Evolutionary conservation across 2,888 invertebrate genomes (phyloP), one percentile per base, ranked within the genome.

Genomic region (Cheilosia grossa): DNA sequence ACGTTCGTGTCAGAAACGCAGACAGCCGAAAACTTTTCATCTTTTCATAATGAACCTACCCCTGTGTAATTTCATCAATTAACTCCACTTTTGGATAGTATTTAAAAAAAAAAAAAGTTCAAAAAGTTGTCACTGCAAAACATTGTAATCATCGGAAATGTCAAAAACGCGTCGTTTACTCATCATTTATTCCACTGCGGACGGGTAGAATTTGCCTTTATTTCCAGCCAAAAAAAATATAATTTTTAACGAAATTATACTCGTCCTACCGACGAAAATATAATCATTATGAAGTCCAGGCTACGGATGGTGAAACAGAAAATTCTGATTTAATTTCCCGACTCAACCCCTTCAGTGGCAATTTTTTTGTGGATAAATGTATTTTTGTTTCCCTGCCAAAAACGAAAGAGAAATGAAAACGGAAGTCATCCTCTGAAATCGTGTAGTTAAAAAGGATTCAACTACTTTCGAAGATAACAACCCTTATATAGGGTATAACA

Each of bases 91-190:
- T 59, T 53, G 64, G 70, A 66, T 74, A 70, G 66, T 66, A 74
- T 79, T 80, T 70, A 24, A 53, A 63, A 56, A 54, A 6, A 27
- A 27, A 53, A 21, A 54, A 5, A 13, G 33, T 21, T 56, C 63
- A 51, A 63, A 53, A 19, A 54, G 44, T 21, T 75, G 6, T 70
- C 56, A 37, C 44, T 80, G 85, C 30, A 75, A 81, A 85, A 77
- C 66, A 80, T 81, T 85, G 85, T 85, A 85, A 85, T 81, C 85
- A 85, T 81, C 81, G 85, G 61, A 77, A 85, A 85, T 85, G 85
- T 85, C 85, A 81, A 67, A 77, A 85, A 81, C 58, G 81, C 81
- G 77, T 77, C 85, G 85, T 77, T 80, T 80, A 81, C 85, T 77
- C 75, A 85, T 85, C 81, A 85, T 85, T 81, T 85, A 85, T 85